Evolutionary conservation across 2,797 vertebrate genomes (phyloP), one percentile per base, ranked within the genome.

Genomic region (Poecile montanus): DNA sequence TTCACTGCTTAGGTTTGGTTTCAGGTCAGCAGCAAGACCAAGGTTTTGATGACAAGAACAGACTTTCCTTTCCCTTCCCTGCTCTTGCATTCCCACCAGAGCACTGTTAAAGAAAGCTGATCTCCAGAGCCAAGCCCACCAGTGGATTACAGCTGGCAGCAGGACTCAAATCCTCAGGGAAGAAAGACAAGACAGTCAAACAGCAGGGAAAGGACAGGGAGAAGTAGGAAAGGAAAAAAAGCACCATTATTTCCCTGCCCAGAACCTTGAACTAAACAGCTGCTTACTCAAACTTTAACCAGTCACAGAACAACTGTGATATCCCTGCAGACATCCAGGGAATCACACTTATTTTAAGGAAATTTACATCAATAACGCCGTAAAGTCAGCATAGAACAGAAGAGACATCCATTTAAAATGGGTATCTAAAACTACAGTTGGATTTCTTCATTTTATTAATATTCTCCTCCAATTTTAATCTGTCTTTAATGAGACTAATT

Each of bases 401-500:
- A 67, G 5, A 79, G 13, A 29, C 10, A 51, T 19, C 27, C n/a
- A 75, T 58, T 87, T 56, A 29, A 77, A 96, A 74, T n/a, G 36
- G 18, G 72, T 77, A 25, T 14, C 68, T 89, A 29, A 71, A 86
- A 9, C 62, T 10, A 26, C 45, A 44, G 17, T n/a, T 89, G 51
- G 54, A 82, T 77, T 53, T 71, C 44, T 58, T n/a, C 0, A 10
- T 65, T 79, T 73, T 82, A 88, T 82, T 70, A 50, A 63, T n/a
- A 18, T 38, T 79, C 60, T 73, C 16, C 38, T 84, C 74, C 67
- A 70, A 38, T 60, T 78, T 92, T 93, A 60, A 93, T 60, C 44
- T 86, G 71, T 34, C 44, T 91, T 94, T 74, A 95, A 89, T 67
- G 62, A 85, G 61, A 47, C 65, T 85, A 67, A 91, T 91, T 87